phyloP scores from a whole-genome alignment of 2,888 invertebrate species.

The Iselma pallidipennis region DNA sequence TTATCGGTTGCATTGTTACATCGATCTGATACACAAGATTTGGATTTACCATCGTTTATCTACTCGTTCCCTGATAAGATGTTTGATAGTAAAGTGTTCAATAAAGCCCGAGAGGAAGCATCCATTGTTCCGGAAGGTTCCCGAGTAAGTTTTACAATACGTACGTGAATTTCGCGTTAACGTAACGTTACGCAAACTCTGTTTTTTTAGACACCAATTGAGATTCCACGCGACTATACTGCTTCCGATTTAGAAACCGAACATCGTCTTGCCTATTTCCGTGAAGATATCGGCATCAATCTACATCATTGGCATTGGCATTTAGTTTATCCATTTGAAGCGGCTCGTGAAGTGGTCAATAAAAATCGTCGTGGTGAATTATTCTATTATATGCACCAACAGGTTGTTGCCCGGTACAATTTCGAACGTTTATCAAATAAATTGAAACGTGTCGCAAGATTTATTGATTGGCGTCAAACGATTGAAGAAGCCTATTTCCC shows the following conservation, averaged over 20 bases:
- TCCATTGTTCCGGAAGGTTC: constrained; percentile 64
- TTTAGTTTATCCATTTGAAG: constrained; percentile 80
- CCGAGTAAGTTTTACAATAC: constrained; percentile 65
- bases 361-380: constrained; percentile 80
- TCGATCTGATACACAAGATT: constrained; percentile 69
- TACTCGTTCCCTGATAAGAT: constrained; percentile 84
- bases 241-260: constrained; percentile 76
- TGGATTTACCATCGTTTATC: constrained; percentile 73
- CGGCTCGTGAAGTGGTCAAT: constrained; percentile 64
- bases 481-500: constrained; percentile 81
- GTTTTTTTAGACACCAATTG: constrained; percentile 63
- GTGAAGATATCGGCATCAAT: constrained; percentile 84
- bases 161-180: too few species aligned
- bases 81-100: constrained; percentile 73
- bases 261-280: constrained; percentile 80
- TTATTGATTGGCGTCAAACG: constrained; percentile 67
- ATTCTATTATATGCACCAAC: constrained; percentile 81
- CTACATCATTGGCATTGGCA: constrained; percentile 94
- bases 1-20: constrained; percentile 77
- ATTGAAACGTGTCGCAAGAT: constrained; percentile 64
- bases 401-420: constrained; percentile 71
- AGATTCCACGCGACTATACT: constrained; percentile 74
- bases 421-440: constrained; percentile 74
- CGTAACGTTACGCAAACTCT: too few species aligned
- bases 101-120: constrained; percentile 70